Evolutionary conservation across 2,888 invertebrate genomes (phyloP).

Genomic region (Dolichomitus sp.): DNA sequence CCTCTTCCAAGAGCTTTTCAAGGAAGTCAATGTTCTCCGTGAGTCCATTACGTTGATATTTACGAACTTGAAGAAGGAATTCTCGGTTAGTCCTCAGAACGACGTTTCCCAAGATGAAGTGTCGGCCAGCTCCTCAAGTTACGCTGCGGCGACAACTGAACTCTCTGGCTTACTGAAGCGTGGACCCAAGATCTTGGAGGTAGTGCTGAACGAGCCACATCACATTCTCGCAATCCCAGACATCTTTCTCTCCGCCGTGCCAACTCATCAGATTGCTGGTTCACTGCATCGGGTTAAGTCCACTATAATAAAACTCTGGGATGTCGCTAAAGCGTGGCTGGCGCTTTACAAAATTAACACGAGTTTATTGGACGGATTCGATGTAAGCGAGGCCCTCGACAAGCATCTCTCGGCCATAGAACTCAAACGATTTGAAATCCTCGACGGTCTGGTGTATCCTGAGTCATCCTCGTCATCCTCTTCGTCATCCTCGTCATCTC

Average conservation of each 20-base stretch:
- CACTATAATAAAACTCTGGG: constrained; percentile 7
- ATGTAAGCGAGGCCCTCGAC: not conserved
- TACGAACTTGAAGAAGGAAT: constrained; percentile 54
- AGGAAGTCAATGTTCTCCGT: constrained; percentile 63
- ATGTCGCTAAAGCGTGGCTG: constrained; percentile 15
- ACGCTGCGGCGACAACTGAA: not conserved
- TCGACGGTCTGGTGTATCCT: constrained; percentile 12
- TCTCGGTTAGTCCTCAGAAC: constrained; percentile 32
- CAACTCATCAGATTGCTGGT: constrained; percentile 17
- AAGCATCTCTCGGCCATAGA: constrained; percentile 30
- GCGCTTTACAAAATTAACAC: not conserved
- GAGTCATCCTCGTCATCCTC: not conserved
- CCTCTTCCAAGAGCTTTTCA: constrained; percentile 56
- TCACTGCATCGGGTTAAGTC: constrained; percentile 33
- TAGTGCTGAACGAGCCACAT: constrained; percentile 56
- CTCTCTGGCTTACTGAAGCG: constrained; percentile 29
- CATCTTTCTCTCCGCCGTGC: constrained; percentile 39
- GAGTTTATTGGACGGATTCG: not conserved
- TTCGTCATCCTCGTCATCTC: not conserved
- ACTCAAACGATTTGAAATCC: constrained; percentile 18
- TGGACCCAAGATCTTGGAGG: constrained; percentile 28
- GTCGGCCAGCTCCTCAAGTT: constrained; percentile 4
- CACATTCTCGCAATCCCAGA: constrained; percentile 57
- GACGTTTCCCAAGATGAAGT: constrained; percentile 9
- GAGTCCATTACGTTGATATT: constrained; percentile 12